Evolutionary conservation across 2,797 vertebrate species (phyloP), one percentile per base, ranked within the genome.

Genomic region (Danionella dracula): DNA sequence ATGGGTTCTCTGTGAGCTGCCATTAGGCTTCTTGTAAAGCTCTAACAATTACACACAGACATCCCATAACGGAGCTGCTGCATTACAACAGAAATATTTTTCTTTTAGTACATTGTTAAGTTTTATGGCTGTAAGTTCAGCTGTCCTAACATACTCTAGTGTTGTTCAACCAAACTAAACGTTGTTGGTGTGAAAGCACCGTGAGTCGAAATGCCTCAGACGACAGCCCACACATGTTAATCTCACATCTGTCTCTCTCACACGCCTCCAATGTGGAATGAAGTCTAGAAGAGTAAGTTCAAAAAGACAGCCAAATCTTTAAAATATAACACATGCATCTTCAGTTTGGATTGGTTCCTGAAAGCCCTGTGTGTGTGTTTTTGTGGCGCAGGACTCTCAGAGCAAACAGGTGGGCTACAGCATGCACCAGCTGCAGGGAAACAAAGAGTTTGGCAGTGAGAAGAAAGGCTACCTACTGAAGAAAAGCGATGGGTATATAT

Each of bases 201-300:
- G 6, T 61, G 35, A 23, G 5, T 21, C 53, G 49, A 5, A 66
- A 16, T 61, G 54, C n/a, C n/a, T n/a, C n/a, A n/a, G n/a, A n/a
- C n/a, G n/a, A n/a, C n/a, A n/a, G n/a, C n/a, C n/a, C n/a, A n/a
- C n/a, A n/a, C n/a, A 68, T 51, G 51, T 42, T 46, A 11, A 15
- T 41, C 84, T 85, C 83, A 10, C 86, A 79, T 83, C 78, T 10
- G 80, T 72, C 84, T 81, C 16, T 46, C 53, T 58, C 80, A 84
- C 87, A 90, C 88, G 90, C 84, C 87, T 92, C 91, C 87, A 88
- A 90, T n/a, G n/a, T n/a, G n/a, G n/a, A n/a, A 87, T 86, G 90
- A 93, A 94, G 92, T 93, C 93, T 89, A 92, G 93, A 88, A 93
- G 93, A 94, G 93, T 94, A 94, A 94, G 93, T 94, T 34, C 38